These are phyloP conservation scores for Antechinus stuartii DNA, from an alignment of 2,113 vertebrate genomes.

Conservation along the genomic window DNA sequence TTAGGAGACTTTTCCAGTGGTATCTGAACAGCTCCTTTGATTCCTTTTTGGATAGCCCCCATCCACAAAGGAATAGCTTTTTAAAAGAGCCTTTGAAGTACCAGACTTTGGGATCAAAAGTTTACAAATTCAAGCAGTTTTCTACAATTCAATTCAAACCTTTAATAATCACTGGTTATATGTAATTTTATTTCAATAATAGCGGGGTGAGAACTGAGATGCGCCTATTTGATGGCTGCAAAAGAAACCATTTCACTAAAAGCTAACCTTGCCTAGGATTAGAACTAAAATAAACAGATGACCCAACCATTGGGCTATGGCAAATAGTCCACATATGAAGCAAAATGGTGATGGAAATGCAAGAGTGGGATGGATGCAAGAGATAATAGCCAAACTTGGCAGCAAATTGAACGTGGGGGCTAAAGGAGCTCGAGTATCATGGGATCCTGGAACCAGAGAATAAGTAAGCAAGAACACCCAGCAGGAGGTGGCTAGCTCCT, in stretches of 20 bases:
- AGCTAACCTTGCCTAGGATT: not conserved
- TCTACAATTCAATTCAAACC: not conserved
- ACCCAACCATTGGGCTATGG: not conserved
- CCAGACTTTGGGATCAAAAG: not conserved
- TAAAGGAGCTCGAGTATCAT: not conserved
- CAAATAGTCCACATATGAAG: not conserved
- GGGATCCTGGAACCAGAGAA: not conserved
- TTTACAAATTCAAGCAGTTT: too few species aligned
- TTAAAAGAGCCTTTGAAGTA: not conserved
- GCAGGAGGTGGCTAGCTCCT: not conserved
- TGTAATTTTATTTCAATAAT: not conserved
- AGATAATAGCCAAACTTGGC: not conserved
- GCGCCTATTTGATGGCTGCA: not conserved
- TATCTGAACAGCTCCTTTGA: not conserved
- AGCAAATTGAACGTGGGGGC: not conserved
- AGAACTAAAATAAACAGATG: not conserved
- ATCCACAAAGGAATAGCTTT: not conserved
- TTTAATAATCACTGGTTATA: not conserved
- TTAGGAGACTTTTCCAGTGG: not conserved
- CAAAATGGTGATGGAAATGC: not conserved
- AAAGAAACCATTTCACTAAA: not conserved
- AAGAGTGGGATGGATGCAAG: not conserved
- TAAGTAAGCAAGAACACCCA: not conserved
- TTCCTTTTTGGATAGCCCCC: not conserved
- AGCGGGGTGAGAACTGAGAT: not conserved